Evolutionary conservation across 2,113 vertebrate genomes (phyloP).

Genomic region (Pampusana beccarii): DNA sequence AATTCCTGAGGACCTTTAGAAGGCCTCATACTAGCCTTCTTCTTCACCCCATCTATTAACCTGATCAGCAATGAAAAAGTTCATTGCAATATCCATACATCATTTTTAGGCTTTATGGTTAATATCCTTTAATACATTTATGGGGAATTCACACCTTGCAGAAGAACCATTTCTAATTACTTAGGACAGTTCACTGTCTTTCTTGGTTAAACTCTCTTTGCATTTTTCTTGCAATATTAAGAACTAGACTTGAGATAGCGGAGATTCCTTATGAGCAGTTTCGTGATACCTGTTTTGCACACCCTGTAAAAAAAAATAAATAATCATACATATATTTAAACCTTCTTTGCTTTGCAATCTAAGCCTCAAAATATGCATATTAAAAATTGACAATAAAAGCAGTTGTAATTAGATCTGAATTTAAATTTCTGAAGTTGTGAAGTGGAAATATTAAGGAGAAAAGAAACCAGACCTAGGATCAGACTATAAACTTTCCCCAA

Average conservation of each 20-base stretch:
- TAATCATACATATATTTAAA: not conserved
- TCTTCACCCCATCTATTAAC: constrained; percentile 39
- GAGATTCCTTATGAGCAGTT: not conserved
- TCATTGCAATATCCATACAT: constrained; percentile 48
- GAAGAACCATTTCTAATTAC: constrained; percentile 3
- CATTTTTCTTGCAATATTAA: not conserved
- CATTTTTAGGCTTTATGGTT: constrained; percentile 47
- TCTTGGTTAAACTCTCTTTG: not conserved
- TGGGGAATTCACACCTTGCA: not conserved
- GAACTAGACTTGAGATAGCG: not conserved
- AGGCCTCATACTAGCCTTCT: constrained; percentile 14
- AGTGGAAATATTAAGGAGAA: not conserved
- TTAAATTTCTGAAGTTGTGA: not conserved
- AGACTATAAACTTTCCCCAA: not conserved
- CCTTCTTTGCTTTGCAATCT: not conserved
- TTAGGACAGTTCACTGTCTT: not conserved
- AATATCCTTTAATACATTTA: constrained; percentile 35
- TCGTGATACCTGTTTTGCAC: not conserved
- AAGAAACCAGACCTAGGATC: not conserved
- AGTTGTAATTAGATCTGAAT: not conserved
- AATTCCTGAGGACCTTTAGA: constrained; percentile 44
- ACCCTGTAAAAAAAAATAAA: not conserved
- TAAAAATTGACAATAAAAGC: not conserved
- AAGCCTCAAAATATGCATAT: not conserved
- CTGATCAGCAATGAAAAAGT: constrained; percentile 38